Conservation (phyloP, 2,888 invertebrate species). For the Lumbricus terrestris region DNA sequence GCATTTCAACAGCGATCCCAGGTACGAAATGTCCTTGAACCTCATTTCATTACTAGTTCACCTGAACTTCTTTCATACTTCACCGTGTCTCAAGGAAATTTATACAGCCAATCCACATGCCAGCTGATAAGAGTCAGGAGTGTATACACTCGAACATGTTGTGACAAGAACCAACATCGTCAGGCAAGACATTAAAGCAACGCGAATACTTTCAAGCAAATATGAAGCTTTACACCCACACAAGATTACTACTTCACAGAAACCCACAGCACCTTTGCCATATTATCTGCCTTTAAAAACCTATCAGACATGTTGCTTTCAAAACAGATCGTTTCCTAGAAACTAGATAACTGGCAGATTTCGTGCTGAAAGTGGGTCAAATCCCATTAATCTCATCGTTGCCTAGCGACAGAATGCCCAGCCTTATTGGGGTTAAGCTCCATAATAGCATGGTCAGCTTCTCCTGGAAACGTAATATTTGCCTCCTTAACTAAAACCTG, state of each 20-base stretch:
- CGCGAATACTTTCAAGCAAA: neutral
- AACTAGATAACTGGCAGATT: neutral
- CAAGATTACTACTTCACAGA: neutral
- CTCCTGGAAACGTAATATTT: neutral
- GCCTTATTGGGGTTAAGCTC: neutral
- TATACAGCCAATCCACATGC: neutral
- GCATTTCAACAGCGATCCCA: neutral
- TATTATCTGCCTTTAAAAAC: neutral
- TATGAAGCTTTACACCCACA: neutral
- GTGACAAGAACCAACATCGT: neutral
- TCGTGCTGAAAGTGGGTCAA: neutral
- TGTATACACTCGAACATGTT: neutral
- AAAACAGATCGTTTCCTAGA: neutral
- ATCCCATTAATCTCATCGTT: neutral
- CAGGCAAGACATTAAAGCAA: neutral
- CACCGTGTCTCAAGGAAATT: neutral
- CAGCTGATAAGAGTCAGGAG: neutral
- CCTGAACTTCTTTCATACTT: neutral
- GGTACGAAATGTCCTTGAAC: neutral
- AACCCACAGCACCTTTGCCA: neutral
- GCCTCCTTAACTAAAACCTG: neutral
- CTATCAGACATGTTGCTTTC: neutral
- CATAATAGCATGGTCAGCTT: neutral
- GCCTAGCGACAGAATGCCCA: neutral
- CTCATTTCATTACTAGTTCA: neutral